A percentile compares a stretch with the other conserved stretches of the same genome.
phyloP scores from a whole-genome alignment of 1,140 invertebrate genomes.

The Diachasmimorpha longicaudata region DNA sequence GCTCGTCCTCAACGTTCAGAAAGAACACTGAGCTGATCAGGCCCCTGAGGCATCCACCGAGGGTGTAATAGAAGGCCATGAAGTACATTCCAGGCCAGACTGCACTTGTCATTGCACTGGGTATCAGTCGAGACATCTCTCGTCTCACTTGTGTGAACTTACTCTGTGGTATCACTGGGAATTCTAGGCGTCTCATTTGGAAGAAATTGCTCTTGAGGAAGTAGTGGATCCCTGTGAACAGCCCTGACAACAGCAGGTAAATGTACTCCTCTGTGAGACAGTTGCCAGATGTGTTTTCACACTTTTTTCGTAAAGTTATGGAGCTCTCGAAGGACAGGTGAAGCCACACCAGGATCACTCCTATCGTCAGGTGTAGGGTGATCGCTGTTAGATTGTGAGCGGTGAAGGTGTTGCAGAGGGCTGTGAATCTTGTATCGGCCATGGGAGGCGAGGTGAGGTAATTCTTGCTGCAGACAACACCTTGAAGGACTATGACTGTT shows the following conservation, averaged over 20 bases:
- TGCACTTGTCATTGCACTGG: conserved; percentile 65
- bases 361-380: conserved; percentile 65
- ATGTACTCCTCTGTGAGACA: conserved; percentile 65
- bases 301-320: conserved; percentile 55
- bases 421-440: conserved; percentile 68
- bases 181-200: conserved; percentile 50
- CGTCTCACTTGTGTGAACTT: conserved; percentile 70
- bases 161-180: conserved; percentile 72
- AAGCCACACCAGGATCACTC: conserved; percentile 67
- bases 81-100: conserved; percentile 70
- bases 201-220: conserved; percentile 68
- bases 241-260: conserved; percentile 70
- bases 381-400: conserved; percentile 67
- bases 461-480: conserved; percentile 67
- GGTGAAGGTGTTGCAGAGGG: conserved; percentile 67
- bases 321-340: conserved; percentile 68
- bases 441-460: conserved; percentile 63
- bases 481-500: conserved; percentile 64
- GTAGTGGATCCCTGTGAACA: conserved; percentile 74
- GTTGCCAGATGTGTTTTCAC: conserved; percentile 33
- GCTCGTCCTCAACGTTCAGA: conserved; percentile 56
- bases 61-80: conserved; percentile 66
- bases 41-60: conserved; percentile 57
- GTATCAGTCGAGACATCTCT: conserved; percentile 63
- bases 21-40: conserved; percentile 33